Evolutionary conservation across 2,113 vertebrate species (phyloP), one percentile per base, ranked within the genome.

Genomic region (Pseudolaguvia tuberculata): DNA sequence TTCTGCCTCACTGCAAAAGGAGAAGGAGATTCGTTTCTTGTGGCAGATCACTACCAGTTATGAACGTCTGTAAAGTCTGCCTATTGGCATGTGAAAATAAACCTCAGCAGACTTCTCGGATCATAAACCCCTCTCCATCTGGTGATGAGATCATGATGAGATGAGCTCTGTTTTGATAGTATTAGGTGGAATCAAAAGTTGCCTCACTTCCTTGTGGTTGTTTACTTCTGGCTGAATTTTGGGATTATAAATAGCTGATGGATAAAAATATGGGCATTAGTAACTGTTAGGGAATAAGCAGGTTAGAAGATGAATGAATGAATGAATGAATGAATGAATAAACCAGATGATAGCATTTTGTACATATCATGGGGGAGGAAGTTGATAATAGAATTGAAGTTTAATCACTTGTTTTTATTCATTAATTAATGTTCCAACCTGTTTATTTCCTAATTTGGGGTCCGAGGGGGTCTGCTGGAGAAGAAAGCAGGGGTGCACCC

Each of bases 1-100:
- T 88, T 88, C 83, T 87, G 87, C 88, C 84, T 85, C 81, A 85
- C 88, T 81, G 85, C 89, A 89, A 86, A 85, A 83, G 86, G 83
- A 89, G 86, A 3, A 89, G 89, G 86, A 88, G 88, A 87, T 59
- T 76, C 87, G 82, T 87, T 80, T 85, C 88, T 88, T 65, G 77
- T 78, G 87, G 88, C 87, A 50, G 73, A 79, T 79, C 66, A 81
- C 73, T 53, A 68, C 86, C 83, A 88, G 89, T 89, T 87, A 87
- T 84, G 83, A 87, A 83, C 86, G 85, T 87, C 84, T 85, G 81
- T 85, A 39, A 65, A 86, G 85, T 86, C 84, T 86, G 81, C 83
- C 88, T 85, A 86, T 79, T 82, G 89, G 89, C 87, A 83, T 67
- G 87, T 71, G 84, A 83, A 87, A 77, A 67, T 72, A 69, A 52